Conservation (phyloP, 2,888 invertebrate genomes). For the Dicycla oo region DNA sequence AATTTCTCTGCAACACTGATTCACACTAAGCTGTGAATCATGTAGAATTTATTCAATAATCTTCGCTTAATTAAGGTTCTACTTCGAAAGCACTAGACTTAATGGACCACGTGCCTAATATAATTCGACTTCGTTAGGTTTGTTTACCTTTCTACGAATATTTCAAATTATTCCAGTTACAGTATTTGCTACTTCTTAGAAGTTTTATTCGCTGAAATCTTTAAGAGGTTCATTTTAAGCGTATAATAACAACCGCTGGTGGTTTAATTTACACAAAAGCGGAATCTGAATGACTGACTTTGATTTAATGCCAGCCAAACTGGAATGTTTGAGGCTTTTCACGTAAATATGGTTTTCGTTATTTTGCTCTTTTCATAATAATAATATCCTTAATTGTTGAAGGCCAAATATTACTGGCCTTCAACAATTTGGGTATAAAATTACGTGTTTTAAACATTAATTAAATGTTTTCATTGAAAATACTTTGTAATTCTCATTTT, state of each 20-base stretch:
- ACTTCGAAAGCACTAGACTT: background rate
- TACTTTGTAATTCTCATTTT: too few species aligned
- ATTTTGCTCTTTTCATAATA: background rate
- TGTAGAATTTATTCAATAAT: background rate
- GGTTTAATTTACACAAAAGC: background rate
- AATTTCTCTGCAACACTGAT: slow-evolving; percentile 3
- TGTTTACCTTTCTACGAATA: background rate
- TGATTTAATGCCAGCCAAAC: background rate
- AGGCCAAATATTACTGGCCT: too few species aligned
- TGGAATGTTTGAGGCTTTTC: background rate
- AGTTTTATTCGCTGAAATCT: slow-evolving; percentile 4
- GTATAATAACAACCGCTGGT: background rate
- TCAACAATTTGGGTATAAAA: too few species aligned
- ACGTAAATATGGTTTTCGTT: background rate
- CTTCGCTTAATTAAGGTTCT: background rate
- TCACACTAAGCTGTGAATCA: background rate
- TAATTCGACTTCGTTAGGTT: slow-evolving; percentile 1
- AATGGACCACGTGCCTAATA: background rate
- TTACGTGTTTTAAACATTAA: too few species aligned
- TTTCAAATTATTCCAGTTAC: background rate
- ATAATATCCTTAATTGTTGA: too few species aligned
- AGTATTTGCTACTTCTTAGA: background rate
- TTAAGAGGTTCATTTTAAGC: background rate
- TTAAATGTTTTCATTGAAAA: too few species aligned
- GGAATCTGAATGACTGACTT: background rate